Evolutionary conservation across 2,888 invertebrate species (phyloP).

Genomic region (Strigamia transsilvanica): DNA sequence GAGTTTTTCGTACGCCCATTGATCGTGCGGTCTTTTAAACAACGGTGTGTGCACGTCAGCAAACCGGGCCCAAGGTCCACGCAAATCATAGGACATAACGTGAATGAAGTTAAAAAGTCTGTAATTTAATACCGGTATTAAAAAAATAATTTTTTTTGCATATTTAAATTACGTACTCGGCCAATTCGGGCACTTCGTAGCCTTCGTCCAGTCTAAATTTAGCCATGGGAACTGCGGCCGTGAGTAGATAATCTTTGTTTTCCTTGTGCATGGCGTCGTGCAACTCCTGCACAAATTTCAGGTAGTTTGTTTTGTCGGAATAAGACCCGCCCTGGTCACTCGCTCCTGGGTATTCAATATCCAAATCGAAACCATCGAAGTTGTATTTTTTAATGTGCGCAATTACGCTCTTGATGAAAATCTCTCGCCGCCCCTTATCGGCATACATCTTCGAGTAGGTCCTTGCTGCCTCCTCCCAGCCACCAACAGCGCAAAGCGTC

Average conservation of each 20-base stretch:
- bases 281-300: constrained; percentile 81
- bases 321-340: constrained; percentile 84
- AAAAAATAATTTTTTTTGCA: neutral
- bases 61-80: constrained; percentile 80
- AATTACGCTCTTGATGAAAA: constrained; percentile 76
- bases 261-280: constrained; percentile 78
- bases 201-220: constrained; percentile 87
- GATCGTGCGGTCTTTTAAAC: constrained; percentile 84
- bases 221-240: constrained; percentile 88
- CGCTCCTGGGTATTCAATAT: constrained; percentile 92
- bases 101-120: constrained; percentile 58
- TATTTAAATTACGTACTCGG: constrained; percentile 72
- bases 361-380: constrained; percentile 86
- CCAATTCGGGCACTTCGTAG: constrained; percentile 87
- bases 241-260: constrained; percentile 83
- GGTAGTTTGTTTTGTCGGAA: constrained; percentile 83
- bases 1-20: constrained; percentile 86
- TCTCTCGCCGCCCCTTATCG: constrained; percentile 72
- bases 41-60: constrained; percentile 89
- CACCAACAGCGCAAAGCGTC: constrained; percentile 83
- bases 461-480: constrained; percentile 89
- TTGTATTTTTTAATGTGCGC: constrained; percentile 78
- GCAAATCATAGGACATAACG: constrained; percentile 60
- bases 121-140: constrained; percentile 9
- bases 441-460: constrained; percentile 86